These are phyloP conservation scores for Achlya flavicornis DNA, from an alignment of 2,888 invertebrate genomes.

Conservation along the genomic window DNA sequence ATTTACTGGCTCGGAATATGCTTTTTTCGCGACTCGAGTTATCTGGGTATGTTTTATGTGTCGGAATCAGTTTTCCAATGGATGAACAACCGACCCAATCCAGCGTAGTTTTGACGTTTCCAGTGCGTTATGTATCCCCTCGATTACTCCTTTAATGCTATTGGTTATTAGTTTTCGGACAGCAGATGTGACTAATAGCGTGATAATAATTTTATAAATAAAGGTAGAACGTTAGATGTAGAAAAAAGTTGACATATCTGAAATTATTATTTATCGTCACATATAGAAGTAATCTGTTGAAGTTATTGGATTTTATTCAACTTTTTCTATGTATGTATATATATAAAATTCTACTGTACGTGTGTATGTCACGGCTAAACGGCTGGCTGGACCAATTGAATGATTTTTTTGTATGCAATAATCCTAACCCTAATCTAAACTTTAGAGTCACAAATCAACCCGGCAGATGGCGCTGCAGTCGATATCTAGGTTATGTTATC, in stretches of 20 bases:
- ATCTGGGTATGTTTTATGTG: slow-evolving; percentile 20
- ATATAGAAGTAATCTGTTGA: too few species aligned
- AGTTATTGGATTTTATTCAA: too few species aligned
- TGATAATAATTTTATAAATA: not conserved
- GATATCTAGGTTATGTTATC: too few species aligned
- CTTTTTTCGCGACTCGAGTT: slow-evolving; percentile 24
- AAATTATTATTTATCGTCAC: not conserved
- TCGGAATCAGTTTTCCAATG: slow-evolving; percentile 7
- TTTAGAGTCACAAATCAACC: too few species aligned
- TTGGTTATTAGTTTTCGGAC: not conserved
- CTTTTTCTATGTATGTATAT: too few species aligned
- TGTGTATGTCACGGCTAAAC: too few species aligned
- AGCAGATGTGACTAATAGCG: not conserved
- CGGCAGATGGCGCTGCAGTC: too few species aligned
- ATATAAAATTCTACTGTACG: too few species aligned
- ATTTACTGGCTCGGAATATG: slow-evolving; percentile 30
- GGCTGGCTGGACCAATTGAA: too few species aligned
- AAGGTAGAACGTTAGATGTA: not conserved
- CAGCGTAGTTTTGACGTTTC: not conserved
- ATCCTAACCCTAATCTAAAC: too few species aligned
- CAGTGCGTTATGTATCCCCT: not conserved
- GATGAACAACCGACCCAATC: not conserved
- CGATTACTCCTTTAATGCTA: not conserved
- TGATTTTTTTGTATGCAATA: too few species aligned
- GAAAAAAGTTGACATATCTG: not conserved